These are phyloP conservation scores for Spilosoma lubricipeda DNA, from an alignment of 2,888 invertebrate species.

Conservation along the genomic window DNA sequence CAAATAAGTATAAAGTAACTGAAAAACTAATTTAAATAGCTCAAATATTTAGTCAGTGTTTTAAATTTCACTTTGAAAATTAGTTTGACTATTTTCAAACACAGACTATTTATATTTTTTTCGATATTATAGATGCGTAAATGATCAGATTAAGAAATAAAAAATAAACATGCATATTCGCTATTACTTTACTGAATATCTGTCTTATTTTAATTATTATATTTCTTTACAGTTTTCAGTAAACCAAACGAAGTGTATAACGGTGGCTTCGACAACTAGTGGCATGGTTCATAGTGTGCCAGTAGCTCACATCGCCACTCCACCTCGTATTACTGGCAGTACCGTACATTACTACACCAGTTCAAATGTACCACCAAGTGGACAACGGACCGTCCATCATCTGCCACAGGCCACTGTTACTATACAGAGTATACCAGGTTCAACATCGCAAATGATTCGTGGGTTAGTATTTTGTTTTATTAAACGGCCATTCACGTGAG, in stretches of 20 bases:
- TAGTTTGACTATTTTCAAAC: too few relatives aligned
- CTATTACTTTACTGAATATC: neutral
- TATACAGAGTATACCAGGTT: constrained; percentile 77
- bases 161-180: too few relatives aligned
- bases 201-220: neutral
- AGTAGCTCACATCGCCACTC: constrained; percentile 74
- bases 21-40: too few relatives aligned
- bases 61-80: too few relatives aligned
- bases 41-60: too few relatives aligned
- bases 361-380: constrained; percentile 48
- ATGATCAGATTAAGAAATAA: too few relatives aligned
- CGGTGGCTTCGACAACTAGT: constrained; percentile 80
- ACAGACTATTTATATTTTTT: too few relatives aligned
- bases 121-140: too few relatives aligned
- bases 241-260: constrained; percentile 79
- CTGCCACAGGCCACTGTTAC: constrained; percentile 77
- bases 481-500: too few relatives aligned
- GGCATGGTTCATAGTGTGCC: constrained; percentile 82
- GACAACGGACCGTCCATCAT: constrained; percentile 69
- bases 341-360: constrained; percentile 75
- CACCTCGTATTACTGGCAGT: constrained; percentile 74
- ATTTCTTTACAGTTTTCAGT: constrained; percentile 66
- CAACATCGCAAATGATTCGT: constrained; percentile 76
- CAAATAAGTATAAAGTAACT: too few relatives aligned
- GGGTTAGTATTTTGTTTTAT: constrained; percentile 63